A percentile compares a stretch with the other conserved stretches of the same genome.
phyloP scores from a whole-genome alignment of 2,113 vertebrate genomes.

The Boulengeromyrus knoepffleri region DNA sequence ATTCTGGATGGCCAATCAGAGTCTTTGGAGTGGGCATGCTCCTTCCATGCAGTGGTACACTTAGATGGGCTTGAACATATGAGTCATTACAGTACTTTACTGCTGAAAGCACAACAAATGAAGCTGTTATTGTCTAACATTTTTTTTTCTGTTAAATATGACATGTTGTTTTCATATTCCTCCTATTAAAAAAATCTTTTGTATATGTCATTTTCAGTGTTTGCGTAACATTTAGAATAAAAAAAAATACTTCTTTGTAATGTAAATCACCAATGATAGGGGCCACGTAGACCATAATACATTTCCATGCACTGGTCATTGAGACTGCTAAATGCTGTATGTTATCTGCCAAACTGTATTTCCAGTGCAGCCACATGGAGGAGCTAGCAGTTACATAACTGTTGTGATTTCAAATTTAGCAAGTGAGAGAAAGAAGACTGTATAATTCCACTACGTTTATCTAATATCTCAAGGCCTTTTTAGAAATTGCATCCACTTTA shows the following conservation, averaged over 20 bases:
- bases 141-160: neutral
- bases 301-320: neutral
- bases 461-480: neutral
- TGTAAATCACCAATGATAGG: neutral
- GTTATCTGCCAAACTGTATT: neutral
- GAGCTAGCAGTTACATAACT: slow-evolving; percentile 8
- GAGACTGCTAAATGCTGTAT: neutral
- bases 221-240: neutral
- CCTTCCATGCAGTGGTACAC: neutral
- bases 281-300: neutral
- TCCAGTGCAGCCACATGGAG: slow-evolving; percentile 1
- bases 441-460: neutral
- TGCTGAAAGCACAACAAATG: neutral
- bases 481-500: neutral
- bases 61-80: neutral
- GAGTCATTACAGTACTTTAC: neutral
- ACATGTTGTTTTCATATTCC: neutral
- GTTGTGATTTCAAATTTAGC: neutral
- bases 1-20: neutral
- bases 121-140: neutral
- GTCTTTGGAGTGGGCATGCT: neutral
- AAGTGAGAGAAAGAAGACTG: neutral
- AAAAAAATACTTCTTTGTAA: neutral
- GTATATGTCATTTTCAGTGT: neutral
- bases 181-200: neutral